phyloP scores from a whole-genome alignment of 2,113 vertebrate genomes.

The Rhadina sibilatrix region DNA sequence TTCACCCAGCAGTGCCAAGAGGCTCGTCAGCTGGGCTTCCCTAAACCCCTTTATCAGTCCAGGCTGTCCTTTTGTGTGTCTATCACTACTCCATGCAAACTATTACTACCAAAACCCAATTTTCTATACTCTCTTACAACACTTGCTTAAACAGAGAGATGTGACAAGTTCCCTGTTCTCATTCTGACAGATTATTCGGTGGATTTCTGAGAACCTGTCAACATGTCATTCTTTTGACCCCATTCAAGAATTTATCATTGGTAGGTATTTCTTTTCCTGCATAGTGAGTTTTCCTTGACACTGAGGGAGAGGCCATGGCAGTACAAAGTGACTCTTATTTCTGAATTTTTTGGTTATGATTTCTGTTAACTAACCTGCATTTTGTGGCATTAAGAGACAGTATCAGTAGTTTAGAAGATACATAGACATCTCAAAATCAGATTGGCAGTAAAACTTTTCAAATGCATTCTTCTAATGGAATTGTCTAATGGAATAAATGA shows the following conservation, averaged over 20 bases:
- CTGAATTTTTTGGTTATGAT: not conserved
- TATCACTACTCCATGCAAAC: not conserved
- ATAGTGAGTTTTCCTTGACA: not conserved
- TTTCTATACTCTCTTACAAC: not conserved
- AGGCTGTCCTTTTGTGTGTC: not conserved
- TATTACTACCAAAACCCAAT: not conserved
- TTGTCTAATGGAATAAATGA: not conserved
- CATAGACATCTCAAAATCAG: not conserved
- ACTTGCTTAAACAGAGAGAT: not conserved
- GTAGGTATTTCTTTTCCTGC: constrained; percentile 72
- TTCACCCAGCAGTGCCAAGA: not conserved
- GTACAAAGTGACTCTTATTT: not conserved
- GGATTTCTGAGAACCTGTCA: constrained; percentile 86
- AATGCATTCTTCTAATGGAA: not conserved
- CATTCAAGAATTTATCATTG: constrained; percentile 93
- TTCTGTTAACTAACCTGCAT: not conserved
- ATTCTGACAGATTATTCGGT: constrained; percentile 82
- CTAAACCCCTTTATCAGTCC: not conserved
- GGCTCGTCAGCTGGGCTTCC: not conserved
- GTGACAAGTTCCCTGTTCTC: not conserved
- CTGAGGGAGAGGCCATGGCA: not conserved
- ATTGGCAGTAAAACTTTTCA: not conserved
- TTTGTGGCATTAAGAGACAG: not conserved
- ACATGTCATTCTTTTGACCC: constrained; percentile 85
- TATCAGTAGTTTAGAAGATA: not conserved